Evolutionary conservation across 2,797 vertebrate genomes (phyloP), one percentile per base, ranked within the genome.

Genomic region (Protosalanx chinensis): DNA sequence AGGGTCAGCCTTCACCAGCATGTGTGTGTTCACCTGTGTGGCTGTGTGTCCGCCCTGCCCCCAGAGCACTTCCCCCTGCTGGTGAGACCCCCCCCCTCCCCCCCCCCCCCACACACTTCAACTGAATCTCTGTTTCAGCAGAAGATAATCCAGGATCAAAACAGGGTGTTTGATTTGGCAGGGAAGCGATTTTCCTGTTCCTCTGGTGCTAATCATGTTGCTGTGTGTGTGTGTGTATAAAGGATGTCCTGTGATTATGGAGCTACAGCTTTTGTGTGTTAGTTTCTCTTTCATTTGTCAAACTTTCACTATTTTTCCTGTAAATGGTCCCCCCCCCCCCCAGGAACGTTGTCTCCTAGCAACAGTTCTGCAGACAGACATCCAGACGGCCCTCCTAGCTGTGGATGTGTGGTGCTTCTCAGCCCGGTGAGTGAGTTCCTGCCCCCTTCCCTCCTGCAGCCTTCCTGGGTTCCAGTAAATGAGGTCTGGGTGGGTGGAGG

Each of bases 341-440:
- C 77, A 99, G 97, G 97, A 99, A 69, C 12, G 3, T 7, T 92
- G 92, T 71, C 87, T 99, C 68, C 70, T 97, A 64, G 78, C 88
- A 4, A 91, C 92, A 3, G 89, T 98, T 6, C 89, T 98, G 61
- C 89, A 95, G 82, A 69, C 91, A 35, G 95, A 93, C 35, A 93
- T 90, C 77, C 93, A 95, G 75, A 93, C 93, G 0, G 91, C 94
- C 71, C 78, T 98, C 4, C 85, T 99, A 33, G 95, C 96, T 33
- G 85, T 94, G 86, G 97, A 98, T 65, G 88, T 91, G 0, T 99
- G 97, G 97, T 98, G 97, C 77, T 98, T 99, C 76, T 90, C 96
- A 82, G 95, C 94, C 57, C 91, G 96, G 97, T 99, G 85, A 90
- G 83, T 27, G 23, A 27, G 23, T 27, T 27, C 23, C 56, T 4